Percentiles rank a stretch among this genome's conserved stretches.
phyloP scores from a whole-genome alignment of 1,140 invertebrate genomes.

The Dolichoris vasculosae region DNA sequence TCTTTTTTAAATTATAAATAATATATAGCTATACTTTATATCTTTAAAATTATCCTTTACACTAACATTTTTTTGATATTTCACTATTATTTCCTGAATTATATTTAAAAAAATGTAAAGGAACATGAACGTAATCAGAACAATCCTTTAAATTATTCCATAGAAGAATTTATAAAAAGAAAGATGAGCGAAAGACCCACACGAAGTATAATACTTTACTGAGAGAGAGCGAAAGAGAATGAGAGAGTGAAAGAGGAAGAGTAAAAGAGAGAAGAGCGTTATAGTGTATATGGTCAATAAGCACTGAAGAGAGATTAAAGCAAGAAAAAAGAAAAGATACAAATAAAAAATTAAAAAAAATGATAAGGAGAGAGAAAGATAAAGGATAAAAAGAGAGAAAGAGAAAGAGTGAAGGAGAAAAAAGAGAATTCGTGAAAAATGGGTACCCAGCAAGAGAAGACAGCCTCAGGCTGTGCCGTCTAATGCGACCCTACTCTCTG shows the following conservation, averaged over 20 bases:
- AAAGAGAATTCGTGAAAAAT: conserved; percentile 72
- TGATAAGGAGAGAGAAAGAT: conserved; percentile 63
- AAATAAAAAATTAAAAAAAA: conserved; percentile 63
- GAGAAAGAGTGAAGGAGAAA: conserved; percentile 63
- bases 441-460: conserved; percentile 69
- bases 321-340: conserved; percentile 38
- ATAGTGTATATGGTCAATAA: conserved; percentile 29
- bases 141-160: background rate
- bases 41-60: too few relatives aligned
- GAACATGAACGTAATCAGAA: background rate
- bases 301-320: conserved; percentile 47
- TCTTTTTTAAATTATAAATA: too few relatives aligned
- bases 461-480: conserved; percentile 65
- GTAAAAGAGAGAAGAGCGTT: background rate
- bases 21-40: too few relatives aligned
- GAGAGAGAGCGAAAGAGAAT: background rate
- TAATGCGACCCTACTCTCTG: conserved; percentile 67
- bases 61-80: background rate
- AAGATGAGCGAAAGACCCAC: background rate
- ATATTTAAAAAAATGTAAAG: background rate
- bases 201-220: background rate
- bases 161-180: background rate
- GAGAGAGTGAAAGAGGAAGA: background rate
- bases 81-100: background rate
- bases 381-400: conserved; percentile 65